These are phyloP conservation scores for Neoaliturus tenellus DNA, from an alignment of 2,888 invertebrate species.

Conservation along the genomic window DNA sequence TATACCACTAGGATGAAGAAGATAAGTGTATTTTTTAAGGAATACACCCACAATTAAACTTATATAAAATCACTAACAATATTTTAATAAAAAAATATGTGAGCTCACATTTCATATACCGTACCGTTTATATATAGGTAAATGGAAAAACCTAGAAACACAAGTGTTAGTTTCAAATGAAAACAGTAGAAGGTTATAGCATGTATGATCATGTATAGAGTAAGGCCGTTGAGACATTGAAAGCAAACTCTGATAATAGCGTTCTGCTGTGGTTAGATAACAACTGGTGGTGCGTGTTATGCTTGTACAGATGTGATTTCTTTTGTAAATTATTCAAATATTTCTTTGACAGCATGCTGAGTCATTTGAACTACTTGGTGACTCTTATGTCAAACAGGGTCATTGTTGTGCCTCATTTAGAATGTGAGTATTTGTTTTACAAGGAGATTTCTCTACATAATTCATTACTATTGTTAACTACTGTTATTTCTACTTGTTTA, in stretches of 20 bases:
- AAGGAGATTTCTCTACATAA: too few relatives aligned
- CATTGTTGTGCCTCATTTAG: constrained; percentile 20
- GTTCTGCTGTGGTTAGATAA: background rate
- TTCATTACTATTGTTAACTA: too few relatives aligned
- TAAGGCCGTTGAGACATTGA: constrained; percentile 14
- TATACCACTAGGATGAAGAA: too few relatives aligned
- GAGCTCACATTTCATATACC: too few relatives aligned
- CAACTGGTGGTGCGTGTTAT: background rate
- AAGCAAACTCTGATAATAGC: constrained; percentile 2
- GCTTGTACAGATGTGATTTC: background rate
- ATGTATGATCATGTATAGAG: background rate
- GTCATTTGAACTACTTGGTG: constrained; percentile 34
- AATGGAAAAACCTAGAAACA: background rate
- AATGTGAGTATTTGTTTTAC: constrained; percentile 3
- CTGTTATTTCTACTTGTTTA: too few relatives aligned
- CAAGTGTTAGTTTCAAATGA: background rate
- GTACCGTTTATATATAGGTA: background rate
- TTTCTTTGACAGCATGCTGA: background rate
- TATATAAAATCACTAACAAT: too few relatives aligned
- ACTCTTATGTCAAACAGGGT: constrained; percentile 20
- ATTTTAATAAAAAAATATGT: too few relatives aligned
- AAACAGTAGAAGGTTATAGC: background rate
- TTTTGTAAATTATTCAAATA: background rate
- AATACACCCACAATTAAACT: too few relatives aligned
- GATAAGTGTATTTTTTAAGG: too few relatives aligned